phyloP scores from a whole-genome alignment of 2,113 vertebrate genomes.

The Poeciliopsis occidentalis region DNA sequence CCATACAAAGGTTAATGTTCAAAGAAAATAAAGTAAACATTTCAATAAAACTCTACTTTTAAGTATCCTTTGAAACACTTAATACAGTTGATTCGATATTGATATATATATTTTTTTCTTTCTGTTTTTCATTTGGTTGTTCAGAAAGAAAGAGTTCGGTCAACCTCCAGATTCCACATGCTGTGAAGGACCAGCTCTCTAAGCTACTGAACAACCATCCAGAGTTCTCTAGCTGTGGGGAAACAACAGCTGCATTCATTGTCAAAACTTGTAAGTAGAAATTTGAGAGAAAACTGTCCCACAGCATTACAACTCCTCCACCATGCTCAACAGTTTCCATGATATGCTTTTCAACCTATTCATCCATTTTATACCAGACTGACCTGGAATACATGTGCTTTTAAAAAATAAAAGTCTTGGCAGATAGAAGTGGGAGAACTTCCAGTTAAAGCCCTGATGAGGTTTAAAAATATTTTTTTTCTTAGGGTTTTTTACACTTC shows the following conservation, averaged over 20 bases:
- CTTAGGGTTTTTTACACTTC: no score
- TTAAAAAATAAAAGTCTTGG: no score
- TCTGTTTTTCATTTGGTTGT: background rate
- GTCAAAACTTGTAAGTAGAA: conserved; percentile 85
- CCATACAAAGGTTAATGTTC: no score
- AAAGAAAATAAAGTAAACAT: background rate
- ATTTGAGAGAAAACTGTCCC: no score
- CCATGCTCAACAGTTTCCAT: no score
- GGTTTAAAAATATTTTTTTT: no score
- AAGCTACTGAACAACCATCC: conserved; percentile 79
- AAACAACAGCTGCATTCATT: conserved; percentile 89
- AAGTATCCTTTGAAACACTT: background rate
- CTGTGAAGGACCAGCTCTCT: conserved; percentile 81
- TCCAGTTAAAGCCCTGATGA: no score
- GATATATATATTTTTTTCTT: background rate
- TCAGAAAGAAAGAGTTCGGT: conserved; percentile 77
- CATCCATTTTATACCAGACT: no score
- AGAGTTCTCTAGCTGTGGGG: conserved; percentile 82
- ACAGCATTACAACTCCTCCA: no score
- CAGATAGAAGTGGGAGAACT: no score
- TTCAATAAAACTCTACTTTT: background rate
- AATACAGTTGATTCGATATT: background rate
- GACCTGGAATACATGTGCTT: no score
- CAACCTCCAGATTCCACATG: conserved; percentile 78
- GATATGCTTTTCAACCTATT: no score